phyloP scores from a whole-genome alignment of 2,888 invertebrate genomes.

The Entomobrya multifasciata region DNA sequence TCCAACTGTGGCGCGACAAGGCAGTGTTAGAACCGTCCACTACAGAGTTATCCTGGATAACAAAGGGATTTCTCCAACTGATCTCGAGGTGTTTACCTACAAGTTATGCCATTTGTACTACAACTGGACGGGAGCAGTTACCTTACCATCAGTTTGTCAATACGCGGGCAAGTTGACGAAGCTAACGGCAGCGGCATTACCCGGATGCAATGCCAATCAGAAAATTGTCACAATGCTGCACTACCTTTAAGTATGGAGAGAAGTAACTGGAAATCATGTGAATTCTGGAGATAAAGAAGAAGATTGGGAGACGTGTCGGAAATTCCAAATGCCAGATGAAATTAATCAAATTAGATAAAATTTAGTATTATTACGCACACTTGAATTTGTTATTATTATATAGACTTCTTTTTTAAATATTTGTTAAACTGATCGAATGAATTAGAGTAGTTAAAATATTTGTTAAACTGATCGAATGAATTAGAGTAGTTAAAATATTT shows the following conservation, averaged over 20 bases:
- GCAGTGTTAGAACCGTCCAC: conserved; percentile 95
- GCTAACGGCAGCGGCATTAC: conserved; percentile 82
- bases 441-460: no score
- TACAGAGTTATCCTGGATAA: conserved; percentile 90
- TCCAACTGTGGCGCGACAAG: conserved; percentile 90
- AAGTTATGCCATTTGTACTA: conserved; percentile 96
- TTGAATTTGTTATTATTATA: no score
- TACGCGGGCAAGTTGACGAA: conserved; percentile 81
- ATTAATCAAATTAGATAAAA: no score
- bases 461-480: no score
- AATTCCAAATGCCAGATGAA: no score
- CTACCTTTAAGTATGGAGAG: conserved; percentile 45
- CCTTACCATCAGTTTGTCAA: conserved; percentile 84
- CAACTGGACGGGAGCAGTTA: conserved; percentile 96
- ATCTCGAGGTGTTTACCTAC: conserved; percentile 91
- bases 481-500: no score
- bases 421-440: no score
- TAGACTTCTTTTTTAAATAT: no score
- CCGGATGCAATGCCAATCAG: neutral
- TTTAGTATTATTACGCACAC: no score
- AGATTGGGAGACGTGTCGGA: no score
- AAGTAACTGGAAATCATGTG: no score
- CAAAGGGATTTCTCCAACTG: conserved; percentile 86
- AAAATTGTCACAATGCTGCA: conserved; percentile 2
- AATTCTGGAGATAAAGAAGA: no score